These are phyloP conservation scores for Eudyptes chrysolophus DNA, from an alignment of 2,113 vertebrate genomes.

Conservation along the genomic window DNA sequence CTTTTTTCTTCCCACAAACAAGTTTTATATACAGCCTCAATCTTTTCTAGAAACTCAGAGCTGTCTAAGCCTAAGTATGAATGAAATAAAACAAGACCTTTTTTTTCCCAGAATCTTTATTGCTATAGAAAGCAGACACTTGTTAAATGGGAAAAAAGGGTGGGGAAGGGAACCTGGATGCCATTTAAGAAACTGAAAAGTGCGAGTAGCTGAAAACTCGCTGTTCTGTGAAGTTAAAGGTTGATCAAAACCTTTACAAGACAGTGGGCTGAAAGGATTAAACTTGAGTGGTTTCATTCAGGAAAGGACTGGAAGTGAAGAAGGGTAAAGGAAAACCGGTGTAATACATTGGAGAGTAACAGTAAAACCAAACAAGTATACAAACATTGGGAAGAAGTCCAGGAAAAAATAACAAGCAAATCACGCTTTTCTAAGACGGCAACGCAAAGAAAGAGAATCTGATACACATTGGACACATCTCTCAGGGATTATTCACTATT, in stretches of 20 bases:
- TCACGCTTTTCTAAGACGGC: not conserved
- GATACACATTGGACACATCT: not conserved
- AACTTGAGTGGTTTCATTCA: not conserved
- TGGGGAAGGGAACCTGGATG: not conserved
- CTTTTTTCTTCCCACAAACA: not conserved
- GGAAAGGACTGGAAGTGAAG: not conserved
- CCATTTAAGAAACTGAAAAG: not conserved
- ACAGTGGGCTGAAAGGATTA: not conserved
- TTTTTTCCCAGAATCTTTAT: not conserved
- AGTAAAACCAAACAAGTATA: not conserved
- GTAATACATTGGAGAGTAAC: not conserved
- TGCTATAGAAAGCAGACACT: not conserved
- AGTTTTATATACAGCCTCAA: not conserved
- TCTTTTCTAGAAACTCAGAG: not conserved
- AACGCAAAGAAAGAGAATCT: not conserved
- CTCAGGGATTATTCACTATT: not conserved
- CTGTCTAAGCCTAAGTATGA: not conserved
- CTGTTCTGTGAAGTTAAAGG: not conserved
- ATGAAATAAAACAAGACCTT: not conserved
- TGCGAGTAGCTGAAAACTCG: not conserved
- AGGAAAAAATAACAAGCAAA: not conserved
- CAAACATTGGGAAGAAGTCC: not conserved
- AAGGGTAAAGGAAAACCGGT: not conserved
- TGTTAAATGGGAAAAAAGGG: not conserved
- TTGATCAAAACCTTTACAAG: not conserved